Evolutionary conservation across 2,888 invertebrate species (phyloP), one percentile per base, ranked within the genome.

Genomic region (Chelonus formosanus): DNA sequence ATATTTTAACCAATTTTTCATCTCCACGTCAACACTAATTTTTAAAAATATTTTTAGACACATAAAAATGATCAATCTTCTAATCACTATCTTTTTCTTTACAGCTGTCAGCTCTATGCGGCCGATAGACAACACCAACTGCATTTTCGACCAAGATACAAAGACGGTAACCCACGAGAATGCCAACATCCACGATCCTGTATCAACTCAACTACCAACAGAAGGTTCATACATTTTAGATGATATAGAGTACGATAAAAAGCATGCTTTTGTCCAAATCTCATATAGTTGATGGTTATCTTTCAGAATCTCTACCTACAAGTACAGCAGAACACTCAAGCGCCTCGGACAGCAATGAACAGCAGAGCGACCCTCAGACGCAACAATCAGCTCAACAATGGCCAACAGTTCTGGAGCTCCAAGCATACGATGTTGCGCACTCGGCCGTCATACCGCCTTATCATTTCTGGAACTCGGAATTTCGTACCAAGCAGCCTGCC

Each of bases 391-490:
- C 91, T 54, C 92, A 92, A 75, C 91, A 92, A 77, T 91, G 91
- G 91, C 90, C 91, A 43, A 89, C 90, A 20, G 88, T 91, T 69
- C 87, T 93, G 79, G 94, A 94, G 86, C 88, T 94, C 76, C 89
- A 93, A 79, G 93, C 94, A 80, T 91, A 95, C 84, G 93, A 94
- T 85, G 91, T 92, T 81, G 87, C 92, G 73, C 93, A 94, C 84
- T 90, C 92, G 78, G 93, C 93, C 76, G 91, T 91, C 71, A 93
- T 96, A 84, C 93, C 93, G 79, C 93, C 96, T 77, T 95, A 93
- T 86, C 94, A 94, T 84, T 95, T 95, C 85, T 96, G 95, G 96
- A 95, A 95, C 85, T 90, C 94, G 70, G 95, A 95, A 86, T 94
- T 96, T 84, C 90, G 93, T 74, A 95, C 94, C 86, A 94, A 94